Evolutionary conservation across 2,888 invertebrate genomes (phyloP), one percentile per base, ranked within the genome.

Genomic region (Epinotia nisella): DNA sequence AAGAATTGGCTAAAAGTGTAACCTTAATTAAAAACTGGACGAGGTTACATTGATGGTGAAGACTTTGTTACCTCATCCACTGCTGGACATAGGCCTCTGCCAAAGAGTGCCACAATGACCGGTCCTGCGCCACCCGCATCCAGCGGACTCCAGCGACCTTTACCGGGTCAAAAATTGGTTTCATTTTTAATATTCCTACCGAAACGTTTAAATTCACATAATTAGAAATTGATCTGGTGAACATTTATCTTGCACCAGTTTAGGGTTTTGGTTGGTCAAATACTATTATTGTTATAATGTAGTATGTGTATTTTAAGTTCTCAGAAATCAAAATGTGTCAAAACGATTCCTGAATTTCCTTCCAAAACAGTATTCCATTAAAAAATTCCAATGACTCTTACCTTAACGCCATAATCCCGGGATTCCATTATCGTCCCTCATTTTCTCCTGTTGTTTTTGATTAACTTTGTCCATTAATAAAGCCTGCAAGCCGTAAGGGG

Each of bases 381-480:
- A 66, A 49, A 21, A 49, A 4, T 11, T 9, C 15, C 55, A 29
- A 62, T 72, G 67, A 61, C 55, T 45, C 45, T 60, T 55, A 21
- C 66, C 59, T 24, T 59, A 59, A 15, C 35, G 10, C 10, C 41
- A 29, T 71, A 71, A 71, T 72, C 67, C 61, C 35, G 19, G 66
- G 60, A 35, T 49, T 66, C 19, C 24, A 21, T 67, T 65, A 67
- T 67, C 61, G 9, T 39, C 15, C 55, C 66, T 29, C 53, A 29
- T 70, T 62, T 49, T 61, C 61, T 13, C 24, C 21, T 55, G 60
- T 67, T 66, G 45, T 55, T 49, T 69, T 72, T 72, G 67, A 67
- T 62, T 72, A 67, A 67, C 49, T 72, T 61, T 24, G 49, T 72
- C 71, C 71, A 72, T 72, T 72, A 39, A 67, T 67, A 61, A 72